These are phyloP conservation scores for Stictonetta naevosa DNA, from an alignment of 2,113 vertebrate species.

Conservation along the genomic window DNA sequence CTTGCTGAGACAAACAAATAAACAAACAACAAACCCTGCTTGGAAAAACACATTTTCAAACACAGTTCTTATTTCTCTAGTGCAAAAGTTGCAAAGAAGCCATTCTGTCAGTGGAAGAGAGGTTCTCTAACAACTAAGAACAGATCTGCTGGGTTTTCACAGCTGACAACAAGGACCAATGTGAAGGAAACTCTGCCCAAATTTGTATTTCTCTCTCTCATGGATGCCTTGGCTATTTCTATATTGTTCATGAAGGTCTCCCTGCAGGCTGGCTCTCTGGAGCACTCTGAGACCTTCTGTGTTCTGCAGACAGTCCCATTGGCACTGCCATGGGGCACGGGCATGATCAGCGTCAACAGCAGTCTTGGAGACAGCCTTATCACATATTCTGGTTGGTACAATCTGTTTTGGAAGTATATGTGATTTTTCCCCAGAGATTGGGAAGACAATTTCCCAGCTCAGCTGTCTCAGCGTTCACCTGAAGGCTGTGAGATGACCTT, in stretches of 20 bases:
- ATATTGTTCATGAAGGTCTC: not conserved
- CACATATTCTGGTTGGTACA: not conserved
- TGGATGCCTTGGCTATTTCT: not conserved
- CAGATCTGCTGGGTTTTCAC: not conserved
- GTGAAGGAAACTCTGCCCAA: not conserved
- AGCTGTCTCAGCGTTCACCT: not conserved
- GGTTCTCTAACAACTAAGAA: not conserved
- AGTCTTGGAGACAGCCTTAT: not conserved
- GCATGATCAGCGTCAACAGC: accelerated
- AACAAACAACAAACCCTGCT: not conserved
- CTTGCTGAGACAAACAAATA: not conserved
- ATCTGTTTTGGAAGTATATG: accelerated
- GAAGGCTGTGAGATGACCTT: not conserved
- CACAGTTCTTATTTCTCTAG: not conserved
- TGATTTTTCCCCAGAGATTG: not conserved
- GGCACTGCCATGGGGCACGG: accelerated
- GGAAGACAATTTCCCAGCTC: not conserved
- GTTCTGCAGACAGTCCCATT: not conserved
- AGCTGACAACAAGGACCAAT: not conserved
- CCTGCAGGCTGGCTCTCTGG: not conserved
- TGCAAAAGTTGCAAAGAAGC: not conserved
- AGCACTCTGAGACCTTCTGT: not conserved
- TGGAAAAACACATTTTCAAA: not conserved
- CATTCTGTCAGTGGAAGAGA: accelerated
- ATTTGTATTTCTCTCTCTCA: not conserved